Evolutionary conservation across 2,113 vertebrate genomes (phyloP).

Genomic region (Epinephelus moara): DNA sequence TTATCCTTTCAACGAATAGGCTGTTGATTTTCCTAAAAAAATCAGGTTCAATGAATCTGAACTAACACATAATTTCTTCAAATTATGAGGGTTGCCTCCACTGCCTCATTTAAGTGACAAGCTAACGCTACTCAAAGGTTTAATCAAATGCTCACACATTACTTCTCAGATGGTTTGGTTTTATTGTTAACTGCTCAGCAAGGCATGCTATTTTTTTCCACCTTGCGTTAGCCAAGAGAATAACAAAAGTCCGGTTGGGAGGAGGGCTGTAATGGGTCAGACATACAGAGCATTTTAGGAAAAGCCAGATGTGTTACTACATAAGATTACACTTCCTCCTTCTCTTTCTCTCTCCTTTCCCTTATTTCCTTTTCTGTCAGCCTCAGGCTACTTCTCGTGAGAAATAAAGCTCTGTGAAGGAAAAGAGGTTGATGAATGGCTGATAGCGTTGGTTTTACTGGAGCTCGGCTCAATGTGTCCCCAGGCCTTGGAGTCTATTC

Average conservation of each 20-base stretch:
- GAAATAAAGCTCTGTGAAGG: slow-evolving; percentile 29
- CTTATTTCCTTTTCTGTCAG: slow-evolving; percentile 20
- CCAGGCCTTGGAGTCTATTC: slow-evolving; percentile 37
- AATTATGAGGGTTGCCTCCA: neutral
- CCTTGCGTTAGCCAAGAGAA: neutral
- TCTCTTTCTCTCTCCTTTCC: slow-evolving; percentile 8
- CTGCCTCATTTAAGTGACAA: neutral
- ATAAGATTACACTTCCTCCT: neutral
- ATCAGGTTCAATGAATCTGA: neutral
- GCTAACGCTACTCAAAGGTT: neutral
- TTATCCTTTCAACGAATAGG: neutral
- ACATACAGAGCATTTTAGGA: slow-evolving; percentile 8
- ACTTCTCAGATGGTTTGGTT: neutral
- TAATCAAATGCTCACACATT: neutral
- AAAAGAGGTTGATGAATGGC: slow-evolving; percentile 56
- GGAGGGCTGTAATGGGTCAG: neutral
- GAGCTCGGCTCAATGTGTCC: slow-evolving; percentile 40
- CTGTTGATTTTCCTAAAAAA: neutral
- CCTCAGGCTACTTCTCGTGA: slow-evolving; percentile 9
- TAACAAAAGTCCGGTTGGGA: neutral
- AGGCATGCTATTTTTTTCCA: neutral
- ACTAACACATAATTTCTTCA: neutral
- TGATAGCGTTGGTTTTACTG: slow-evolving; percentile 39
- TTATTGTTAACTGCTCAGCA: neutral
- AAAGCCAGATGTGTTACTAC: slow-evolving; percentile 1